These are phyloP conservation scores for Sebastes aleutianus DNA, from an alignment of 2,797 vertebrate species.

Conservation along the genomic window DNA sequence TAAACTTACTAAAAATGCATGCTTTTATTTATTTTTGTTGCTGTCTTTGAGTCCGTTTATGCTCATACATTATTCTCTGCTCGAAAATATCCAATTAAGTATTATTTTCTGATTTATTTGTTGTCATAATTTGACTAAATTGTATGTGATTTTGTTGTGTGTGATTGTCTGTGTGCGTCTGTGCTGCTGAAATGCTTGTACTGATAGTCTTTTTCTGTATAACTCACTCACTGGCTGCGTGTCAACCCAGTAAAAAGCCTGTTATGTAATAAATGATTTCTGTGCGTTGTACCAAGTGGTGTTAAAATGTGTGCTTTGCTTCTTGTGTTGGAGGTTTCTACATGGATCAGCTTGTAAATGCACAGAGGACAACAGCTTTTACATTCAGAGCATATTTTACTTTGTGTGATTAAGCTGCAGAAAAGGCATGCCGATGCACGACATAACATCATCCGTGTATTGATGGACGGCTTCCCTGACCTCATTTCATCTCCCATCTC, in stretches of 20 bases:
- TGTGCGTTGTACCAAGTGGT: slow-evolving; percentile 48
- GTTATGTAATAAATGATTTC: slow-evolving; percentile 77
- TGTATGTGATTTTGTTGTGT: slow-evolving; percentile 44
- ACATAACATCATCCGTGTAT: not conserved
- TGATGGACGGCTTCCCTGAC: slow-evolving; percentile 33
- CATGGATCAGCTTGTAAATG: not conserved
- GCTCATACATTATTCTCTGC: not conserved
- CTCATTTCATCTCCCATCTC: slow-evolving; percentile 52
- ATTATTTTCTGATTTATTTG: slow-evolving; percentile 29
- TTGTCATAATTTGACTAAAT: slow-evolving; percentile 38
- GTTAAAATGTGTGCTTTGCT: not conserved
- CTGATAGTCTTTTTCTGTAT: slow-evolving; percentile 44
- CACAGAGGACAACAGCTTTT: not conserved
- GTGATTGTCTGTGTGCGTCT: slow-evolving; percentile 46
- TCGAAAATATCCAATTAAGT: not conserved
- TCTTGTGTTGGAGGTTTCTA: not conserved
- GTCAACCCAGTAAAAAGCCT: slow-evolving; percentile 66
- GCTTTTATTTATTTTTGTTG: not conserved
- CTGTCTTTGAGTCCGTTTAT: not conserved
- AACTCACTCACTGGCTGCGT: slow-evolving; percentile 46
- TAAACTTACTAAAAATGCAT: not conserved
- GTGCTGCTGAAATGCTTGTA: slow-evolving; percentile 42
- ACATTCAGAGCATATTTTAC: not conserved
- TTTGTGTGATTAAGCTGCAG: not conserved
- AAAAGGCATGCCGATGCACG: not conserved